Evolutionary conservation across 2,888 invertebrate genomes (phyloP), one percentile per base, ranked within the genome.

Genomic region (Argyra leucocephala): DNA sequence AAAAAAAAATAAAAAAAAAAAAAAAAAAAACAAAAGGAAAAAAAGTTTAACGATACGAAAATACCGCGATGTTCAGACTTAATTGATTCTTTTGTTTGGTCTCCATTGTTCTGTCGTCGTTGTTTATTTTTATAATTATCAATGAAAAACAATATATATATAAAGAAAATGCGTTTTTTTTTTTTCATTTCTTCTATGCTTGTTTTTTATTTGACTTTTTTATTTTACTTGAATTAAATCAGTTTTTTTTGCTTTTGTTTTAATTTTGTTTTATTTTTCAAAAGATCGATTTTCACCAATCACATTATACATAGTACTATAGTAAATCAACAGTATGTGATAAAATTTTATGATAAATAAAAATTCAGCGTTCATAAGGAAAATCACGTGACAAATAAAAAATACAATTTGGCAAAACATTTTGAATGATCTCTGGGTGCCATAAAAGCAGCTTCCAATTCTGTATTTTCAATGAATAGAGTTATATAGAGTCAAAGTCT

Each of bases 71-170:
- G 48, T 48, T 15, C 2, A 48, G 48, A 48, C 18, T 48, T 48
- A 48, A 48, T 48, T 48, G 48, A 48, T 48, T 48, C 48, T 48
- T 48, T 48, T 48, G 48, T 48, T 48, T 48, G 12, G 48, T 48
- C 48, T n/a, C n/a, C 48, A 48, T 48, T 48, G 48, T 48, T 48
- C 48, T 48, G 48, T 48, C 48, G 12, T 48, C 15, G 48, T 48
- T 48, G 48, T 48, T 48, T 48, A 10, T 37, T 37, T 48, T 48
- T 48, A n/a, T 37, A 48, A 48, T 48, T 48, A 48, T 48, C 48
- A 48, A 48, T 48, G 48, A 48, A 48, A 31, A 7, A 31, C 10
- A 31, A 31, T 7, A 31, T 7, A 31, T 7, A 31, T 31, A 7
- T 10, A 10, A 31, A 31, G 10, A 31, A 31, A 31, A 48, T 48